Conservation (phyloP, 2,888 invertebrate species). For the Vannuccia rotundouncinata region DNA sequence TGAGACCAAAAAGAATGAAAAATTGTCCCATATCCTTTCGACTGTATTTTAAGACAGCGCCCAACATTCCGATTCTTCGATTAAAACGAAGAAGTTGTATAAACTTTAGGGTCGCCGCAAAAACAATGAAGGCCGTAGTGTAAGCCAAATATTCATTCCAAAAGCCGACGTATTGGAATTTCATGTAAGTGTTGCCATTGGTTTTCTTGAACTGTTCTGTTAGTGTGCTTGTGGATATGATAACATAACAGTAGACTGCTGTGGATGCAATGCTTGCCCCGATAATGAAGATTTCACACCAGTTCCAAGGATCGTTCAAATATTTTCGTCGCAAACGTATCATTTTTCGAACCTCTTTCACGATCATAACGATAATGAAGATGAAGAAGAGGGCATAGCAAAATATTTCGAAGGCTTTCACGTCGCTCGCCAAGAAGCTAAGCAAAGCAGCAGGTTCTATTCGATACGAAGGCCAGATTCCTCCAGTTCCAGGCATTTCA, state of each 20-base stretch:
- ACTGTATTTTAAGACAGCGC: slow-evolving; percentile 48
- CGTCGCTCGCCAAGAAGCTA: slow-evolving; percentile 45
- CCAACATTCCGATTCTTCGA: slow-evolving; percentile 44
- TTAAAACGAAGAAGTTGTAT: slow-evolving; percentile 43
- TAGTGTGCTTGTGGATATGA: slow-evolving; percentile 35
- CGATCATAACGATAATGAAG: slow-evolving; percentile 54
- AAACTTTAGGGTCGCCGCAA: slow-evolving; percentile 42
- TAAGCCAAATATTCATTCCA: slow-evolving; percentile 41
- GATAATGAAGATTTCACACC: slow-evolving; percentile 49
- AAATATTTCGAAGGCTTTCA: slow-evolving; percentile 39
- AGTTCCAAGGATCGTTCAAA: slow-evolving; percentile 52
- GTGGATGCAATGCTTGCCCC: slow-evolving; percentile 49
- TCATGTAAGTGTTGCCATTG: slow-evolving; percentile 41
- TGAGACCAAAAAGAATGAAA: slow-evolving; percentile 52
- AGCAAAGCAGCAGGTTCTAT: slow-evolving; percentile 54
- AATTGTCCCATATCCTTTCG: slow-evolving; percentile 50
- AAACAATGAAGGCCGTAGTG: slow-evolving; percentile 40
- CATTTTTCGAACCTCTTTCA: slow-evolving; percentile 49
- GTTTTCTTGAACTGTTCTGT: slow-evolving; percentile 31
- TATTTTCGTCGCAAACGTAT: slow-evolving; percentile 48
- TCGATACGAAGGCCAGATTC: slow-evolving; percentile 48
- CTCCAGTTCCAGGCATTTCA: slow-evolving; percentile 52
- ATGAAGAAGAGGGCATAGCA: slow-evolving; percentile 46
- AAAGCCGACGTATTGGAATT: slow-evolving; percentile 40
- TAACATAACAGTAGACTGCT: slow-evolving; percentile 43